Conservation (phyloP, 2,113 vertebrate species). For the Carettochelys insculpta region DNA sequence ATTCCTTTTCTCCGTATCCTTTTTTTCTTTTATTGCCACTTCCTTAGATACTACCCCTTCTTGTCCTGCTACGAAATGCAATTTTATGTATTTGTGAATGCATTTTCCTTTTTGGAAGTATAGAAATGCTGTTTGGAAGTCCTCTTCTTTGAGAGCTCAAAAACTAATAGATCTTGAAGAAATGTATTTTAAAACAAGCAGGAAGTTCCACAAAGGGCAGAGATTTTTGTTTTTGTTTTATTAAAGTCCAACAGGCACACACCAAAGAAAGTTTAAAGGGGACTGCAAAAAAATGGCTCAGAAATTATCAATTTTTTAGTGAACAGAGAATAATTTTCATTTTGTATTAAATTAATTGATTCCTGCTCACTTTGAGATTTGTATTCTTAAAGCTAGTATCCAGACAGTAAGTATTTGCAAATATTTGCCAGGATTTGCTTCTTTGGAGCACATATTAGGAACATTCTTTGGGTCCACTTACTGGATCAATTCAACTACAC, state of each 20-base stretch:
- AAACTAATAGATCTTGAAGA: neutral
- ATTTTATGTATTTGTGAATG: neutral
- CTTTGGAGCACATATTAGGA: neutral
- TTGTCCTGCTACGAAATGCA: neutral
- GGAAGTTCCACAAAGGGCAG: neutral
- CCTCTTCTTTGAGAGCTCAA: neutral
- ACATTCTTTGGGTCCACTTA: neutral
- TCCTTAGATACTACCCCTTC: neutral
- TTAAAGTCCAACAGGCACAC: neutral
- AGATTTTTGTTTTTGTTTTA: too few relatives aligned
- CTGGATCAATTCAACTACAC: neutral
- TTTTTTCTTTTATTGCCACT: neutral
- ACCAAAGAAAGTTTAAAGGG: neutral
- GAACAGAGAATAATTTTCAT: neutral
- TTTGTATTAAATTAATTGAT: neutral
- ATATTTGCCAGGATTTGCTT: neutral
- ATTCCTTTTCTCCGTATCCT: neutral
- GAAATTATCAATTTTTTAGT: neutral
- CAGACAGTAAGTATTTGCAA: neutral
- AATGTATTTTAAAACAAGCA: neutral
- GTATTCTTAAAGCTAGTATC: neutral
- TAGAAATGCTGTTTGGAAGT: neutral
- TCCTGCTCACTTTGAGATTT: neutral
- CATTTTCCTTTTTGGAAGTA: neutral
- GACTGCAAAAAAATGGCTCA: neutral